Base-by-base conservation (phyloP, 2,113 vertebrate species). In the Corythoichthys intestinalis region DNA sequence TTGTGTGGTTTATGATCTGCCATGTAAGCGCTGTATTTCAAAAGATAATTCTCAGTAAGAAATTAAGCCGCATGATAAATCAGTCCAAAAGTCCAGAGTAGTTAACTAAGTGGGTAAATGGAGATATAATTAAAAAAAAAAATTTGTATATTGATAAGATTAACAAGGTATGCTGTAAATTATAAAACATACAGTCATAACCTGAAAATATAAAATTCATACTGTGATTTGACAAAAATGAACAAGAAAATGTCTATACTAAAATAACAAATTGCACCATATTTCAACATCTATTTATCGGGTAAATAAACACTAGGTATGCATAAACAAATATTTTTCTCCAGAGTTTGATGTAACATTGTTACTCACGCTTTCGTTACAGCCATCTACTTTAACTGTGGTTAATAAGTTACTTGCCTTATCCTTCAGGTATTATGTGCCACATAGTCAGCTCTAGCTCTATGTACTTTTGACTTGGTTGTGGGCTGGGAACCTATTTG, bases 371-470 rank as follows among this genome's bases (percentile, higher is more conserved):
- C 62, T 73, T 78, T 65, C 49, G 73, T 81, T 80, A 64, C 70
- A 64, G 54, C 20, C 2, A 20, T 72, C 67, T 76, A 35, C 72
- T 39, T 60, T 60, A 48, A 67, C n/a, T 35, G 44, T 5, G 62
- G 74, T 85, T 78, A 85, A 78, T 76, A 64, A 82, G 66, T 78
- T 62, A 76, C 68, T 70, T 49, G 13, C 47, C 35, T 79, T 57
- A 80, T 67, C 60, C 0, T 78, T 68, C 66, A 50, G 57, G 53
- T 59, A 74, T 75, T 38, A 74, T 57, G 68, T 57, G 60, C 66
- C 63, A 65, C 9, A 7, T 1, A 56, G 58, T 64, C 28, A 70
- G 11, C 61, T 38, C 66, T 63, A 60, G 34, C 48, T 49, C 13
- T 37, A 69, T 65, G 58, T 68, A 62, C 14, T 52, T 65, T 58